Evolutionary conservation across 2,113 vertebrate species (phyloP).

Genomic region (Tauraco erythrolophus): DNA sequence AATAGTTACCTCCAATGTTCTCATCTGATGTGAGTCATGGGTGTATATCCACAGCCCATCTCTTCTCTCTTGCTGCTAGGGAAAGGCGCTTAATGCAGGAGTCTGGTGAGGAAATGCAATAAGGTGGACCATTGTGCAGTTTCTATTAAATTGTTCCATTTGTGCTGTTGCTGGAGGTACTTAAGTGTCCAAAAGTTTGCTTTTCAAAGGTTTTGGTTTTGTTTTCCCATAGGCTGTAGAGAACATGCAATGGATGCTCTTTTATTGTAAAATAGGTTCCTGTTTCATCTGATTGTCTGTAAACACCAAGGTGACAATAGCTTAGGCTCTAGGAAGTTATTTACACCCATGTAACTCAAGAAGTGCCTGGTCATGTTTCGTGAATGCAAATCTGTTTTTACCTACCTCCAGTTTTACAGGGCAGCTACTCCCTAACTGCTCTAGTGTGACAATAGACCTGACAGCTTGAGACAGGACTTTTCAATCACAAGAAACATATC

Average conservation of each 20-base stretch:
- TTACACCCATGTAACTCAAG: neutral
- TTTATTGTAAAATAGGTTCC: neutral
- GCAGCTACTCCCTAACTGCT: neutral
- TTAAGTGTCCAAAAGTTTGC: neutral
- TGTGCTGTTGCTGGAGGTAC: neutral
- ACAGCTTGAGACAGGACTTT: neutral
- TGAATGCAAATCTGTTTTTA: neutral
- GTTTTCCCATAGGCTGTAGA: neutral
- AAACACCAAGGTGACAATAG: neutral
- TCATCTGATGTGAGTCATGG: neutral
- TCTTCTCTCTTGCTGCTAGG: neutral
- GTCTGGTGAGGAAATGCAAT: accelerated
- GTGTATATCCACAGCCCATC: neutral
- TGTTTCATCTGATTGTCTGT: neutral
- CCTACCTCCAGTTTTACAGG: neutral
- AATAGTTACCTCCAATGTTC: neutral
- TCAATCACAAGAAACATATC: neutral
- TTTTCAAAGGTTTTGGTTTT: neutral
- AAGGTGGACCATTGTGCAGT: neutral
- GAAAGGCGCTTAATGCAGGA: accelerated
- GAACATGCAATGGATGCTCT: neutral
- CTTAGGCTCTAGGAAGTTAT: neutral
- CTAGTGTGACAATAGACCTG: neutral
- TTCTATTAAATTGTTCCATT: neutral
- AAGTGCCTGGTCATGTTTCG: neutral